A percentile compares a stretch with the other conserved stretches of the same genome.
phyloP scores from a whole-genome alignment of 2,113 vertebrate genomes.

The Rhizomys pruinosus region DNA sequence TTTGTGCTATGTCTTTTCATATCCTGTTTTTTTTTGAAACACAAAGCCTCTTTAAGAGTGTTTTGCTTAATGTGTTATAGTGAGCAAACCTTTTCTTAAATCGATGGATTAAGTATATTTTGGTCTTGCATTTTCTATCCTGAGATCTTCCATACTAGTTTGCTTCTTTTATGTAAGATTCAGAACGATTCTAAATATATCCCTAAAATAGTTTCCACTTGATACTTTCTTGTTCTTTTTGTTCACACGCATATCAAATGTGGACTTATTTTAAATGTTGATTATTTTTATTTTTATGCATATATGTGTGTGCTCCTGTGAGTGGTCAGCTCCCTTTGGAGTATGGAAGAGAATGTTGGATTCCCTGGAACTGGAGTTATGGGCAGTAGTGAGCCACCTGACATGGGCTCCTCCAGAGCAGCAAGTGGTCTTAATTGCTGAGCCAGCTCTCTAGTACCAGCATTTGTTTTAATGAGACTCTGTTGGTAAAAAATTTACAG shows the following conservation, averaged over 20 bases:
- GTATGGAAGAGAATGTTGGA: neutral
- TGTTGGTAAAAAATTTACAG: neutral
- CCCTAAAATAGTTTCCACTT: neutral
- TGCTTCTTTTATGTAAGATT: conserved; percentile 49
- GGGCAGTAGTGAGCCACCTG: neutral
- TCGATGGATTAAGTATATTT: neutral
- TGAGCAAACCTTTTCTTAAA: neutral
- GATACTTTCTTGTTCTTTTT: neutral
- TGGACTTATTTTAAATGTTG: neutral
- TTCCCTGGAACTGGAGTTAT: neutral
- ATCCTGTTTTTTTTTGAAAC: neutral
- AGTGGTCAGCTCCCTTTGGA: neutral
- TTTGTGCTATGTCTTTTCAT: too few species aligned
- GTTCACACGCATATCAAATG: neutral
- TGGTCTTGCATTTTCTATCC: neutral
- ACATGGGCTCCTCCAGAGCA: neutral
- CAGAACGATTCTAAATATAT: neutral
- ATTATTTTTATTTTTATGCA: neutral
- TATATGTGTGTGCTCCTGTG: neutral
- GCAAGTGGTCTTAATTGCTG: neutral
- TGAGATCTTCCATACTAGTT: neutral
- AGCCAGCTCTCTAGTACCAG: neutral
- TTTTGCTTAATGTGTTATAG: neutral
- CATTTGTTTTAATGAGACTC: conserved; percentile 23
- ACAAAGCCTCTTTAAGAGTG: neutral